Conservation (phyloP, 2,113 vertebrate species). For the Motacilla alba region DNA sequence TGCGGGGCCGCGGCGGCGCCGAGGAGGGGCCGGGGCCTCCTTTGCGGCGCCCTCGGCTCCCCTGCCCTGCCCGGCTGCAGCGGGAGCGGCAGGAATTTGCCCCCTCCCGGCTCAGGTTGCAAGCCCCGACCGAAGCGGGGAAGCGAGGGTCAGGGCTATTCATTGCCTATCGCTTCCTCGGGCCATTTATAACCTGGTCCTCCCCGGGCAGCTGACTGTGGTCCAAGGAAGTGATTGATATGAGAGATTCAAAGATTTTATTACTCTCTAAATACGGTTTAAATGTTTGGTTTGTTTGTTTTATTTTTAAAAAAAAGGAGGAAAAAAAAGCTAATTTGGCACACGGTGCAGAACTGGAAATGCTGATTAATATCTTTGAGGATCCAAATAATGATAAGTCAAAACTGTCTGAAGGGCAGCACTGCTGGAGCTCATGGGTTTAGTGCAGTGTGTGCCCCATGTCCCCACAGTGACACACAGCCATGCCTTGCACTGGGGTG, state of each 20-base stretch:
- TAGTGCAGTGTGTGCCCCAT: not conserved
- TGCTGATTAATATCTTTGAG: not conserved
- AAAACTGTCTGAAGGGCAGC: too few relatives aligned
- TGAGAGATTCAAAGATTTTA: not conserved
- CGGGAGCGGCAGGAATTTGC: constrained; percentile 66
- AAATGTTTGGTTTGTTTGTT: not conserved
- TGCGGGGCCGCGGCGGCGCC: not conserved
- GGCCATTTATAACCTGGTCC: constrained; percentile 45
- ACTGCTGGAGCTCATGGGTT: accelerated
- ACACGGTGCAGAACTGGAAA: not conserved
- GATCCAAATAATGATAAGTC: not conserved
- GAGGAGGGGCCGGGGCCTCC: not conserved
- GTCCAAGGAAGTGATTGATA: not conserved
- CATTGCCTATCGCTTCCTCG: constrained; percentile 75
- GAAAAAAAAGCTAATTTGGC: not conserved
- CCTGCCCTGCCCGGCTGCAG: not conserved
- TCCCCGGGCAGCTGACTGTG: not conserved
- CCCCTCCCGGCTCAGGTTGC: constrained; percentile 75
- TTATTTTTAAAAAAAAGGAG: not conserved
- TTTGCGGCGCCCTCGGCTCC: not conserved
- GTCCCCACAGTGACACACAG: not conserved
- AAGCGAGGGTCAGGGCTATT: constrained; percentile 65
- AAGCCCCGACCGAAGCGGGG: constrained; percentile 65
- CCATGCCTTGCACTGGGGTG: accelerated
- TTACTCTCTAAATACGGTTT: not conserved